These are phyloP conservation scores for Aphrophora alni DNA, from an alignment of 2,888 invertebrate genomes.

Conservation along the genomic window DNA sequence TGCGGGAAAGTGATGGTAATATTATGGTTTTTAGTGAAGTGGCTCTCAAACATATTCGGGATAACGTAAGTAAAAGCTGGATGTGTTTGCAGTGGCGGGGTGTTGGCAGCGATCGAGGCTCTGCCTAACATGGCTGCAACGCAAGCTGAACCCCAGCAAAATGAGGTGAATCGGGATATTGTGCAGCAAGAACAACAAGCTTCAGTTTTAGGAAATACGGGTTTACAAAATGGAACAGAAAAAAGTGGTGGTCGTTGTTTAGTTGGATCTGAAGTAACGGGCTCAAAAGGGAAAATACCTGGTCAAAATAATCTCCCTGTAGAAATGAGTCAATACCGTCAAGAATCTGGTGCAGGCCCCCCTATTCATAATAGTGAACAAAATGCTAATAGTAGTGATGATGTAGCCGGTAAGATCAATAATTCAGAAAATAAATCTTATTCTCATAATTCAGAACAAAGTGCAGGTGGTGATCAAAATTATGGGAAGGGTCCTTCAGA, in stretches of 20 bases:
- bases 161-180: slow-evolving; percentile 72
- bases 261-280: slow-evolving; percentile 50
- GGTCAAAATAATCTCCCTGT: slow-evolving; percentile 43
- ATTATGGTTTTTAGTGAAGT: slow-evolving; percentile 52
- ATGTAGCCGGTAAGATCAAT: slow-evolving; percentile 51
- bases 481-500: slow-evolving; percentile 51
- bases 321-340: slow-evolving; percentile 57
- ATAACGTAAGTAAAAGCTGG: slow-evolving; percentile 55
- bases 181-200: slow-evolving; percentile 70
- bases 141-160: slow-evolving; percentile 83
- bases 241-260: slow-evolving; percentile 70
- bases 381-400: slow-evolving; percentile 51
- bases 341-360: slow-evolving; percentile 68
- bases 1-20: slow-evolving; percentile 52
- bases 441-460: slow-evolving; percentile 50
- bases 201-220: slow-evolving; percentile 70
- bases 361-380: slow-evolving; percentile 53
- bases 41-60: slow-evolving; percentile 53
- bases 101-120: slow-evolving; percentile 65
- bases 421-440: slow-evolving; percentile 51
- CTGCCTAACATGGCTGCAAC: slow-evolving; percentile 80
- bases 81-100: slow-evolving; percentile 66
- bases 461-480: slow-evolving; percentile 49
- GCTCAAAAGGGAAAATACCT: slow-evolving; percentile 47
- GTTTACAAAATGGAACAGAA: slow-evolving; percentile 78